Percentiles rank a stretch among this genome's conserved stretches.
Evolutionary conservation across 2,888 invertebrate genomes (phyloP).

Genomic region (Elgonia sp.): DNA sequence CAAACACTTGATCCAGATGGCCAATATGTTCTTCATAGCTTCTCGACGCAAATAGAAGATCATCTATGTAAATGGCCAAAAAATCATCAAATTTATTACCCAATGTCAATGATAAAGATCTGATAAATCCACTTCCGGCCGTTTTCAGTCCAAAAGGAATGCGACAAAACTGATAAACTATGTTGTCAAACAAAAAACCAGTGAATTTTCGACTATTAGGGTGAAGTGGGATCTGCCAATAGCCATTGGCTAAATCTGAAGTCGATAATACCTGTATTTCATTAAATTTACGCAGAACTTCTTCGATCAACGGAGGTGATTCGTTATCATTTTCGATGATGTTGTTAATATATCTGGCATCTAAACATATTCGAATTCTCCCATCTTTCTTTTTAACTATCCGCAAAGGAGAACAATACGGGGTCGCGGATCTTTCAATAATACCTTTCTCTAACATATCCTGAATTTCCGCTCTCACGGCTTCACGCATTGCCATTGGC

Average conservation of each 20-base stretch:
- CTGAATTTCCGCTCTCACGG: too few relatives aligned
- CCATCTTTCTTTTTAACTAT: too few relatives aligned
- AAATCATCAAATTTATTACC: not conserved
- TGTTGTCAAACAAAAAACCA: constrained; percentile 43
- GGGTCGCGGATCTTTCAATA: too few relatives aligned
- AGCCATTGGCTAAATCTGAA: constrained; percentile 72
- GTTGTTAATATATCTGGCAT: constrained; percentile 80
- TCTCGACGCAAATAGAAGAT: not conserved
- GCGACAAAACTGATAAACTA: too few relatives aligned
- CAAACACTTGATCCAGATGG: constrained; percentile 2
- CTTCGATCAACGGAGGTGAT: constrained; percentile 71
- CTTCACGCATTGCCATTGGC: too few relatives aligned
- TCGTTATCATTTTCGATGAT: constrained; percentile 81
- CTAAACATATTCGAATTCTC: too few relatives aligned
- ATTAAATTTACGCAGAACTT: constrained; percentile 65
- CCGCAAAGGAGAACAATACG: too few relatives aligned
- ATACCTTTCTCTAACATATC: too few relatives aligned
- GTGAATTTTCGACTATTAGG: constrained; percentile 53
- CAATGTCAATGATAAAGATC: too few relatives aligned
- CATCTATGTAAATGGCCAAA: too few relatives aligned
- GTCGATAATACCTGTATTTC: constrained; percentile 62
- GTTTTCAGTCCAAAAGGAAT: too few relatives aligned
- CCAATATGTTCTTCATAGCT: not conserved
- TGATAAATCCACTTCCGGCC: too few relatives aligned
- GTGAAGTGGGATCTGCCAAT: constrained; percentile 75